These are phyloP conservation scores for Phoebastria nigripes DNA, from an alignment of 2,797 vertebrate genomes.

Conservation along the genomic window DNA sequence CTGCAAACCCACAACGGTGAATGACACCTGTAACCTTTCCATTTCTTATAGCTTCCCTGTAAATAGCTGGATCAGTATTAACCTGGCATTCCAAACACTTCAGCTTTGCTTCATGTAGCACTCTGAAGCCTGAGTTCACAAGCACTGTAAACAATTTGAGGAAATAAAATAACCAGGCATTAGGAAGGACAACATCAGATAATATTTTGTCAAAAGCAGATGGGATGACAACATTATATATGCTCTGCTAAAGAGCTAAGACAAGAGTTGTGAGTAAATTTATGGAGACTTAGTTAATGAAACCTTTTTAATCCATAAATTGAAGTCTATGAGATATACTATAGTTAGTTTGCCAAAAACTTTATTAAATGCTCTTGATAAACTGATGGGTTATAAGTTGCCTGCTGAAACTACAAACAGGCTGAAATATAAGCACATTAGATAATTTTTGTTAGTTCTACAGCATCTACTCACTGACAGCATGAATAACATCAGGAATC, in stretches of 20 bases:
- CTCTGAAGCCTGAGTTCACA: not conserved
- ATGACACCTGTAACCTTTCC: constrained; percentile 27
- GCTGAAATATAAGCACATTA: not conserved
- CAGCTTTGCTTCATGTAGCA: not conserved
- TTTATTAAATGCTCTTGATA: constrained; percentile 7
- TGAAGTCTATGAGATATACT: not conserved
- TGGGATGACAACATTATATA: not conserved
- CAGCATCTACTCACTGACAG: not conserved
- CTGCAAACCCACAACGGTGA: not conserved
- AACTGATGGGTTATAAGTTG: not conserved
- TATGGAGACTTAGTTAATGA: not conserved
- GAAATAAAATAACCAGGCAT: not conserved
- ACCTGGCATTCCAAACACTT: not conserved
- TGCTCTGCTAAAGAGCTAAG: not conserved
- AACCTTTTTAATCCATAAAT: not conserved
- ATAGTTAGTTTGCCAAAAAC: not conserved
- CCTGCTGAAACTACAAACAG: not conserved
- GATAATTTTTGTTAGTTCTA: not conserved
- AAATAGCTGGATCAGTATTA: not conserved
- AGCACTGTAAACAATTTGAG: not conserved
- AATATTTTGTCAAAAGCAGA: not conserved
- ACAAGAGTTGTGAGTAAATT: not conserved
- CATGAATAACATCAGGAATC: not conserved
- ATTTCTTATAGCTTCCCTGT: not conserved
- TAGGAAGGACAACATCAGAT: not conserved